A percentile compares a stretch with the other conserved stretches of the same genome.
phyloP scores from a whole-genome alignment of 2,113 vertebrate genomes.

The Spilogale gracilis region DNA sequence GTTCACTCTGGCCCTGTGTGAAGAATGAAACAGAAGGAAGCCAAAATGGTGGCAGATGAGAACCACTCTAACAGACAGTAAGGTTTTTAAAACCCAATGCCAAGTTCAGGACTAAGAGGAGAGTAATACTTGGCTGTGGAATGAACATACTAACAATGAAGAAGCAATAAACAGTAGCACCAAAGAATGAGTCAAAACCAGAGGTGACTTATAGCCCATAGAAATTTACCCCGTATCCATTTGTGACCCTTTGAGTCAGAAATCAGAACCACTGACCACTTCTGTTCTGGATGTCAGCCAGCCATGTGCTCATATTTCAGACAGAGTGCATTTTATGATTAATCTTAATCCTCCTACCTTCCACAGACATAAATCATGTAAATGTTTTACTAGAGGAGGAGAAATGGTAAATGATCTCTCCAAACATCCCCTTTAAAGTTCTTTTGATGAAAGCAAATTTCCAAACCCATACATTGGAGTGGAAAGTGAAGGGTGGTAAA shows the following conservation, averaged over 20 bases:
- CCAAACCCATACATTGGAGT: neutral
- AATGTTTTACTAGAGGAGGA: neutral
- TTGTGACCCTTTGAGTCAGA: constrained; percentile 1
- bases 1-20: neutral
- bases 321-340: constrained; percentile 58
- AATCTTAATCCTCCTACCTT: constrained; percentile 57
- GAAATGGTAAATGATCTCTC: constrained; percentile 45
- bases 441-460: constrained; percentile 22
- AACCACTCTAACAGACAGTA: neutral
- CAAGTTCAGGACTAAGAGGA: neutral
- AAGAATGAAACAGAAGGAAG: neutral
- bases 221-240: neutral
- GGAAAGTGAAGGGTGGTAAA: neutral
- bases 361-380: constrained; percentile 19
- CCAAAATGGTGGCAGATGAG: neutral
- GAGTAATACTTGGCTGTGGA: neutral
- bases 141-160: constrained; percentile 55
- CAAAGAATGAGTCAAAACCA: neutral
- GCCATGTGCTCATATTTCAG: constrained; percentile 20
- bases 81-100: neutral
- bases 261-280: constrained; percentile 30
- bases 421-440: constrained; percentile 18
- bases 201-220: neutral
- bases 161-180: constrained; percentile 18
- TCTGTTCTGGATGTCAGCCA: constrained; percentile 40